These are phyloP conservation scores for Pomatostomus ruficeps DNA, from an alignment of 2,113 vertebrate genomes.

Conservation along the genomic window DNA sequence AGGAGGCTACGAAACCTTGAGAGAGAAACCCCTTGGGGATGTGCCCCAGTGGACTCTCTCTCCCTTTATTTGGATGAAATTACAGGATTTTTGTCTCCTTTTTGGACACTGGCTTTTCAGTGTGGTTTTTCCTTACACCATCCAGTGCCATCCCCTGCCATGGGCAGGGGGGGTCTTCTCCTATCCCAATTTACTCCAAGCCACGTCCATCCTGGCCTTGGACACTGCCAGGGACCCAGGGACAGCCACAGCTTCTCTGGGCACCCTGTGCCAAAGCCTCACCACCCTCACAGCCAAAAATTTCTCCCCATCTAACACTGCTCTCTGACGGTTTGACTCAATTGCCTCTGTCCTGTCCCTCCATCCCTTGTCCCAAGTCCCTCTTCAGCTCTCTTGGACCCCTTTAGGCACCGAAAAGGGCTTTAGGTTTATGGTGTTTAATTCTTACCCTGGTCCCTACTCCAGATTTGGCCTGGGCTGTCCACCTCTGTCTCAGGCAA, in stretches of 20 bases:
- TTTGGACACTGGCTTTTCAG: neutral
- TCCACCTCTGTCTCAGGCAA: neutral
- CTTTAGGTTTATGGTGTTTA: neutral
- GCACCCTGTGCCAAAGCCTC: neutral
- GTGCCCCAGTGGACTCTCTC: neutral
- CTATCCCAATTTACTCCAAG: neutral
- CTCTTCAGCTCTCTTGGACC: neutral
- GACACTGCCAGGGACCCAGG: neutral
- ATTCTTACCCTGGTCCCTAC: neutral
- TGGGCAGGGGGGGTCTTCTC: accelerated
- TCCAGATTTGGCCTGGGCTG: neutral
- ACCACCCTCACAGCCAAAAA: neutral
- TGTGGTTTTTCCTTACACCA: accelerated
- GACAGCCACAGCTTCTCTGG: neutral
- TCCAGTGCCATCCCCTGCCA: too few relatives aligned
- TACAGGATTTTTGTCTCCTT: neutral
- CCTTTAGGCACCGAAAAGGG: neutral
- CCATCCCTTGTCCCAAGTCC: too few relatives aligned
- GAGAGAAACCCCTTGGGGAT: neutral
- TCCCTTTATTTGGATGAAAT: neutral
- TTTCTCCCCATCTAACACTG: neutral
- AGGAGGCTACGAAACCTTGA: accelerated
- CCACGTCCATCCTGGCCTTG: accelerated
- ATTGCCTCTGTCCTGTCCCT: neutral
- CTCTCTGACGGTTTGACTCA: neutral